phyloP scores from a whole-genome alignment of 1,140 invertebrate species.

The Platyura marginata region DNA sequence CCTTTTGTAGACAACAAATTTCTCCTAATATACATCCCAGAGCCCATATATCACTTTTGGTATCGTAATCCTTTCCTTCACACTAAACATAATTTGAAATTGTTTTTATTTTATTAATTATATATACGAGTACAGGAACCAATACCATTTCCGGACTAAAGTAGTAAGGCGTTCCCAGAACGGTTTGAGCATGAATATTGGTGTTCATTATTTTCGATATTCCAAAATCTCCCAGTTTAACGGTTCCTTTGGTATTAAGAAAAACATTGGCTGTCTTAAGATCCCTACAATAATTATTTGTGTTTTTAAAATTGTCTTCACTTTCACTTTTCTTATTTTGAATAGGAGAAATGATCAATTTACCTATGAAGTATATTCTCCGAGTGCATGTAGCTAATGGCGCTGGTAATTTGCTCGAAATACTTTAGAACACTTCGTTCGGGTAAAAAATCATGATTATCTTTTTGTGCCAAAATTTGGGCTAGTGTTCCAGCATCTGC shows the following conservation, averaged over 20 bases:
- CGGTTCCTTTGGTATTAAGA: constrained; percentile 41
- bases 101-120: background rate
- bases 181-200: constrained; percentile 47
- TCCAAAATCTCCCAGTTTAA: constrained; percentile 65
- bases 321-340: too few relatives aligned
- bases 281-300: constrained; percentile 32
- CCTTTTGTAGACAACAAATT: constrained; percentile 57
- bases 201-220: constrained; percentile 60
- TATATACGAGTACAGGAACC: background rate
- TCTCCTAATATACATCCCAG: constrained; percentile 65
- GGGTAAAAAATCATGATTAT: constrained; percentile 18
- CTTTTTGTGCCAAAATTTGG: constrained; percentile 37
- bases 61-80: constrained; percentile 57
- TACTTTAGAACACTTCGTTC: constrained; percentile 44
- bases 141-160: constrained; percentile 65
- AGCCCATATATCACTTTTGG: constrained; percentile 68
- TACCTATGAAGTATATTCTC: constrained; percentile 55
- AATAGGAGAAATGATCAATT: too few relatives aligned
- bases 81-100: constrained; percentile 30
- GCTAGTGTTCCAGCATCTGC: constrained; percentile 56
- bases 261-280: constrained; percentile 65
- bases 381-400: constrained; percentile 51
- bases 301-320: background rate
- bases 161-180: constrained; percentile 66
- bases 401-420: constrained; percentile 50